Conservation (phyloP, 2,888 invertebrate genomes). For the Limenitis camilla region DNA sequence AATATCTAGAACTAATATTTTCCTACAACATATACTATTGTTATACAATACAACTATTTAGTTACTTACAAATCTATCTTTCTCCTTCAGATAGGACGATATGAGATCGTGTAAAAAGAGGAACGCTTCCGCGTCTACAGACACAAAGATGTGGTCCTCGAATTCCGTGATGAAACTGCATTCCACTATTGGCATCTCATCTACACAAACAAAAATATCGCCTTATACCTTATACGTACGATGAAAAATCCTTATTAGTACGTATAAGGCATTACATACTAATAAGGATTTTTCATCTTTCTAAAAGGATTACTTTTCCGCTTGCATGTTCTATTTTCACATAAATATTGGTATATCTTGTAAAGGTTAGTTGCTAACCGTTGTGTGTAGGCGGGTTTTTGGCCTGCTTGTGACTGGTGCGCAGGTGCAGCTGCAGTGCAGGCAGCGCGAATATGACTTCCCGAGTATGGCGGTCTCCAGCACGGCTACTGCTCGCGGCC, state of each 20-base stretch:
- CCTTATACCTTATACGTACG: too few species aligned
- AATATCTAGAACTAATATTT: too few species aligned
- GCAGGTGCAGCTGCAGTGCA: slow-evolving; percentile 91
- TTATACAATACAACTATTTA: neutral
- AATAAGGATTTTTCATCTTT: too few species aligned
- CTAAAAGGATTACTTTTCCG: too few species aligned
- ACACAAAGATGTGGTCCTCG: slow-evolving; percentile 98
- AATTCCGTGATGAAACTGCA: slow-evolving; percentile 99
- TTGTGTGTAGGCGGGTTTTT: slow-evolving; percentile 80
- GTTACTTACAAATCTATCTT: slow-evolving; percentile 84
- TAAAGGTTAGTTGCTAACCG: slow-evolving; percentile 28
- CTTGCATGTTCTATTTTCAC: neutral
- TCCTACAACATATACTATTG: too few species aligned
- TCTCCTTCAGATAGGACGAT: slow-evolving; percentile 95
- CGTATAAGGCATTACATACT: too few species aligned
- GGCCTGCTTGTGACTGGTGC: slow-evolving; percentile 92
- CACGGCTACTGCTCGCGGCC: slow-evolving; percentile 87
- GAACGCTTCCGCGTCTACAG: slow-evolving; percentile 98
- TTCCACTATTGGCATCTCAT: slow-evolving; percentile 90
- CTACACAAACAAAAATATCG: slow-evolving; percentile 44
- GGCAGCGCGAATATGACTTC: slow-evolving; percentile 98
- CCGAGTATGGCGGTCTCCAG: slow-evolving; percentile 78
- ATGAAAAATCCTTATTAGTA: too few species aligned
- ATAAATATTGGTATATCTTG: neutral
- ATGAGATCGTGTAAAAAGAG: slow-evolving; percentile 98